Percentiles rank a stretch among this genome's conserved stretches.
These are phyloP conservation scores for Melieria crassipennis DNA, from an alignment of 2,888 invertebrate species.

Conservation along the genomic window DNA sequence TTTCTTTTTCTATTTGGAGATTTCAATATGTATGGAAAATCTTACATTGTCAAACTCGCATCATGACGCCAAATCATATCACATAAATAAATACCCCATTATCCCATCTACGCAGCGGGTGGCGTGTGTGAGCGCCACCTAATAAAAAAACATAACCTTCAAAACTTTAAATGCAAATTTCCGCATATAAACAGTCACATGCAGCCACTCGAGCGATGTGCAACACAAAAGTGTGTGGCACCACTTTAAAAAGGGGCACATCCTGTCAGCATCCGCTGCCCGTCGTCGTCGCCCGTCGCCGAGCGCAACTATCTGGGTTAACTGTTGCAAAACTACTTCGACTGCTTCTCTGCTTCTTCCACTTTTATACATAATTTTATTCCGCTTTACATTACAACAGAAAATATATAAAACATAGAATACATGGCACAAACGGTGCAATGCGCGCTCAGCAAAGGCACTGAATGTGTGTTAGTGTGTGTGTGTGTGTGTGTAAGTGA, in stretches of 20 bases:
- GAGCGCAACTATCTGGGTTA: conserved; percentile 32
- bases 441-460: not conserved
- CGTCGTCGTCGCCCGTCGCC: not conserved
- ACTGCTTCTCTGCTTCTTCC: conserved; percentile 15
- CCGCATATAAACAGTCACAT: not conserved
- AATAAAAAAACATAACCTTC: not conserved
- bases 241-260: conserved; percentile 14
- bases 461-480: not conserved
- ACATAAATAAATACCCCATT: no score
- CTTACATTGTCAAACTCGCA: no score
- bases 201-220: no score
- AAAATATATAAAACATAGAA: no score
- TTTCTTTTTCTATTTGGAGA: no score
- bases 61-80: no score
- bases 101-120: no score
- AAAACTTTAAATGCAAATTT: not conserved
- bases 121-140: no score
- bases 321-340: conserved; percentile 31
- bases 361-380: conserved; percentile 13
- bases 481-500: not conserved
- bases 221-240: not conserved
- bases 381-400: not conserved
- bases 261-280: conserved; percentile 23
- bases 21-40: no score
- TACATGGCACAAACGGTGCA: no score